Conservation (phyloP, 2,113 vertebrate genomes). For the Chroicocephalus ridibundus region DNA sequence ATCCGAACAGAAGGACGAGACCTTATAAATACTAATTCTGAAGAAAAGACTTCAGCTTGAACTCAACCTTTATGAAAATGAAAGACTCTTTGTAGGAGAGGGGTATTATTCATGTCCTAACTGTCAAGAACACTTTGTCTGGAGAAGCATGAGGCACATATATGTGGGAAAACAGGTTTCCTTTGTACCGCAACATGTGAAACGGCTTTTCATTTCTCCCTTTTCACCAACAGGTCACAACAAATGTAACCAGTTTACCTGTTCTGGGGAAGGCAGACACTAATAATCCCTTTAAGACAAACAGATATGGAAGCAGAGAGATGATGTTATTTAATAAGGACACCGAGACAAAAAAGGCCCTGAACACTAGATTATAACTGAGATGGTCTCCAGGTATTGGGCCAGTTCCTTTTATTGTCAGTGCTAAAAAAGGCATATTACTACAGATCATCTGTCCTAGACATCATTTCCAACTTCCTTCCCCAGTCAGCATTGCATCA, state of each 20-base stretch:
- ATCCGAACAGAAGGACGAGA: neutral
- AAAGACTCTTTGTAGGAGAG: neutral
- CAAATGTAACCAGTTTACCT: neutral
- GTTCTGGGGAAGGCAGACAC: fast-evolving
- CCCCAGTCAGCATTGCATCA: neutral
- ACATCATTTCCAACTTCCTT: neutral
- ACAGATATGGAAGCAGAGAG: neutral
- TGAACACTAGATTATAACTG: neutral
- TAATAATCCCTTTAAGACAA: neutral
- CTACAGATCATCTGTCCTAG: neutral
- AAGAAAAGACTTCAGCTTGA: neutral
- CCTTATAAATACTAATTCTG: neutral
- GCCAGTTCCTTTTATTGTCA: neutral
- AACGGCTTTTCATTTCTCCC: fast-evolving
- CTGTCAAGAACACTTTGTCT: neutral
- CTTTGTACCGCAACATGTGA: fast-evolving
- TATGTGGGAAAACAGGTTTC: neutral
- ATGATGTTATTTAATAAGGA: neutral
- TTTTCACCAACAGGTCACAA: neutral
- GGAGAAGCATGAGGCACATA: neutral
- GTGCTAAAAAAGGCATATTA: neutral
- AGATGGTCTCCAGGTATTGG: neutral
- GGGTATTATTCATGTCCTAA: neutral
- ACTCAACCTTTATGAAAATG: neutral
- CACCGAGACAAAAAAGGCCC: neutral